A percentile compares a stretch with the other conserved stretches of the same genome.
Evolutionary conservation across 2,797 vertebrate genomes (phyloP).

Genomic region (Chloroceryle inda): DNA sequence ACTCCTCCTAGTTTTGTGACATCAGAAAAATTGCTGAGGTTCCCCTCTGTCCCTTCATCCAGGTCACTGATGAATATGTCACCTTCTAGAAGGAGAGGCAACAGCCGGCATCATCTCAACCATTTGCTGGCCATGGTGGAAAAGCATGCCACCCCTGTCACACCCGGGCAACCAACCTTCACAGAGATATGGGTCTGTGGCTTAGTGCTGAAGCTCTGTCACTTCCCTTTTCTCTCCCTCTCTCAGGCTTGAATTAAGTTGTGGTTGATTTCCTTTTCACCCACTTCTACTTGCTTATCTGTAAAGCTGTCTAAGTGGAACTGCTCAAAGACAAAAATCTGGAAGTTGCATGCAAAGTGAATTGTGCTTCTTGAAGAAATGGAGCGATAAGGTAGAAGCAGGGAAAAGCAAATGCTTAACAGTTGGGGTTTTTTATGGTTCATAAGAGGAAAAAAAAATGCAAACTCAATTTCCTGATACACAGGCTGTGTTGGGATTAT

Average conservation of each 20-base stretch:
- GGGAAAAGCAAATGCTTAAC: not conserved
- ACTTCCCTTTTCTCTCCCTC: too few relatives aligned
- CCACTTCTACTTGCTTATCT: not conserved
- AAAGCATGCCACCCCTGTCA: not conserved
- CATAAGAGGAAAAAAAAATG: not conserved
- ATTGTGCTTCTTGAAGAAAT: not conserved
- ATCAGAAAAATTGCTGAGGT: not conserved
- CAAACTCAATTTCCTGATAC: constrained; percentile 19
- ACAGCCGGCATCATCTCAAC: not conserved
- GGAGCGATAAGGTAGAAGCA: not conserved
- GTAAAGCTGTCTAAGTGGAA: not conserved
- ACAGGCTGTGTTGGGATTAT: not conserved
- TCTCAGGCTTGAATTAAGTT: not conserved
- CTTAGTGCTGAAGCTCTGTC: not conserved
- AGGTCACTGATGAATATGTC: not conserved
- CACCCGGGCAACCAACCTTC: not conserved
- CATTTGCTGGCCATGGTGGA: not conserved
- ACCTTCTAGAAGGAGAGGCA: not conserved
- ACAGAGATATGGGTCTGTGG: not conserved
- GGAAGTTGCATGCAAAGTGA: not conserved
- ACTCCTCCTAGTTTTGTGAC: not conserved
- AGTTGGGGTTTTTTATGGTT: not conserved
- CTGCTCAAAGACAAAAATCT: not conserved
- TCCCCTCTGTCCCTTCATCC: not conserved
- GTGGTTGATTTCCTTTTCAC: not conserved